Evolutionary conservation across 2,888 invertebrate genomes (phyloP).

Genomic region (Muschampia plurimacula): DNA sequence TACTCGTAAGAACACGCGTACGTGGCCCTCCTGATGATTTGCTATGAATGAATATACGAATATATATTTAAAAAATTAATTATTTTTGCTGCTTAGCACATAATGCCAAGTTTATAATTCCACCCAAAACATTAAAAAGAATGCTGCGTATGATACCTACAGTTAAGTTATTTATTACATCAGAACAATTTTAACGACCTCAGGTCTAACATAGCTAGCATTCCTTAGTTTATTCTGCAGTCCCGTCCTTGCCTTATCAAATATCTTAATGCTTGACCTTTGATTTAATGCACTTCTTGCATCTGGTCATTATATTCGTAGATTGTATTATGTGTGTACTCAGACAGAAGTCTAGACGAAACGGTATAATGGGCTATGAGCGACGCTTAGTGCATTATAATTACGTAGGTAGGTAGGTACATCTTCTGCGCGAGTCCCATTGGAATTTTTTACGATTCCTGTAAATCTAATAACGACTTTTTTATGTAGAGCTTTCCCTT

Average conservation of each 20-base stretch:
- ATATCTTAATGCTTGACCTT: neutral
- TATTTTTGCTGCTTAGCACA: too few species aligned
- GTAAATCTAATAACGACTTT: too few species aligned
- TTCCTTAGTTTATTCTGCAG: neutral
- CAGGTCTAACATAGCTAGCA: neutral
- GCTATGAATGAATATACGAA: too few species aligned
- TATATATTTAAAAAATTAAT: too few species aligned
- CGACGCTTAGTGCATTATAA: neutral
- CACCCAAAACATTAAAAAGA: neutral
- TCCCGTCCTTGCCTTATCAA: conserved; percentile 1
- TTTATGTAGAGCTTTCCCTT: too few species aligned
- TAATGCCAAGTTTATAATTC: too few species aligned
- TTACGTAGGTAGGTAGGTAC: neutral
- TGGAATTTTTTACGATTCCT: neutral
- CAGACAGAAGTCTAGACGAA: neutral
- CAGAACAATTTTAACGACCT: neutral
- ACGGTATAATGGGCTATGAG: neutral
- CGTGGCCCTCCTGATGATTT: too few species aligned
- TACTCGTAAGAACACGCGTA: too few species aligned
- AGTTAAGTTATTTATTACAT: neutral
- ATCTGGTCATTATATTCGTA: conserved; percentile 4
- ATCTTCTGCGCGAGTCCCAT: neutral
- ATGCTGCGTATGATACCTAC: neutral
- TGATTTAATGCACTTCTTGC: conserved; percentile 6
- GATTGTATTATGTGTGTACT: conserved; percentile 4